These are phyloP conservation scores for Heliothis peltigera DNA, from an alignment of 2,888 invertebrate species.

Conservation along the genomic window DNA sequence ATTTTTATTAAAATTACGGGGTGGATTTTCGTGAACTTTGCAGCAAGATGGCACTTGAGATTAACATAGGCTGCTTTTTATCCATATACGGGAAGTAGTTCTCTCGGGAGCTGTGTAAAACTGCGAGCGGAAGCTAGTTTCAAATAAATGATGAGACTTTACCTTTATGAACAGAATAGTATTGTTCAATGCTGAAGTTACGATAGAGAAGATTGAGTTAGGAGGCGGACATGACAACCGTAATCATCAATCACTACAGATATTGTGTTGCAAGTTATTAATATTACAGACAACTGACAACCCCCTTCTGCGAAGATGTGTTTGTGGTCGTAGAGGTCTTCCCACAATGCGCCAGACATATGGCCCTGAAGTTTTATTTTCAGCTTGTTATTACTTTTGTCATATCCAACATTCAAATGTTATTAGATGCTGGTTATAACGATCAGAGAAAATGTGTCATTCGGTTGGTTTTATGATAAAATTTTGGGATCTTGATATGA, in stretches of 20 bases:
- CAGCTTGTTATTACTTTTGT: background rate
- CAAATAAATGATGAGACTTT: too few species aligned
- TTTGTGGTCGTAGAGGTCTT: slow-evolving; percentile 22
- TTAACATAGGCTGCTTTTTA: too few species aligned
- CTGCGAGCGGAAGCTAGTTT: too few species aligned
- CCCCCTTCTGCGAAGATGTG: slow-evolving; percentile 21
- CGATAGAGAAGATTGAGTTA: slow-evolving; percentile 6
- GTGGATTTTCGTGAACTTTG: too few species aligned
- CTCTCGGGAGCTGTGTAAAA: too few species aligned
- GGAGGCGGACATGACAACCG: slow-evolving; percentile 13
- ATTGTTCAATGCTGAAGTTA: background rate
- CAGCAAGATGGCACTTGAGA: too few species aligned
- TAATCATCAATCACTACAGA: slow-evolving; percentile 39
- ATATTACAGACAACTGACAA: slow-evolving; percentile 41
- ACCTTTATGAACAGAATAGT: background rate
- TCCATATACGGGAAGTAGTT: too few species aligned
- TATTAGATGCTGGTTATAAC: background rate
- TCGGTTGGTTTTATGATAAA: background rate
- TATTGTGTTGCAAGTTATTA: slow-evolving; percentile 43
- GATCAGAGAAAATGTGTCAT: too few species aligned
- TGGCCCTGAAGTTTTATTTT: slow-evolving; percentile 22
- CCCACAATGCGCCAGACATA: slow-evolving; percentile 20
- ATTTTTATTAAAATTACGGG: too few species aligned
- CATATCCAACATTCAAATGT: background rate
- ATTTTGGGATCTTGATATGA: too few species aligned